phyloP scores from a whole-genome alignment of 64 coral and sea anemone species.

The Porites lutea region DNA sequence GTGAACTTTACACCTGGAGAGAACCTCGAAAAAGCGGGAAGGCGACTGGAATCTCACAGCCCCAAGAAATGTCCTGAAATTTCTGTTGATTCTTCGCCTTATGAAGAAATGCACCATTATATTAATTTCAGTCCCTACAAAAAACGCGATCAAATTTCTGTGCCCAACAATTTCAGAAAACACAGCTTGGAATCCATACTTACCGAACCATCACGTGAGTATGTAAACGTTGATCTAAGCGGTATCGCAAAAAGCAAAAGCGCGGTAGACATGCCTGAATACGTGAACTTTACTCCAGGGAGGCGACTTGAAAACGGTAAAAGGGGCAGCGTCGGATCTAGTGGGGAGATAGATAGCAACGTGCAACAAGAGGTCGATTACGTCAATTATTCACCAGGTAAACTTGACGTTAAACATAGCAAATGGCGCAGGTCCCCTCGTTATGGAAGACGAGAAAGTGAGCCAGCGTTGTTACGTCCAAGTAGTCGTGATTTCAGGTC shows the following conservation, averaged over 20 bases:
- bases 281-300: slow-evolving; percentile 72
- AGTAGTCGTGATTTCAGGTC: neutral
- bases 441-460: slow-evolving; percentile 52
- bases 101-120: slow-evolving; percentile 63
- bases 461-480: slow-evolving; percentile 25
- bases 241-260: slow-evolving; percentile 50
- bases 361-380: neutral
- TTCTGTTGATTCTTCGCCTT: neutral
- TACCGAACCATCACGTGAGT: slow-evolving; percentile 34
- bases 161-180: slow-evolving; percentile 46
- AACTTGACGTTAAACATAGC: neutral
- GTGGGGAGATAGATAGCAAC: neutral
- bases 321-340: neutral
- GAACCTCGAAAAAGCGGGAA: neutral
- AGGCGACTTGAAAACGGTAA: neutral
- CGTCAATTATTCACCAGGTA: neutral
- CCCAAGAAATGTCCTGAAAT: neutral
- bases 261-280: slow-evolving; percentile 50
- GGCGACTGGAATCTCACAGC: neutral
- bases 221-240: slow-evolving; percentile 72
- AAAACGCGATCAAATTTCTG: neutral
- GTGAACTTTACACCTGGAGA: slow-evolving; percentile 15
- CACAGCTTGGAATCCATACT: slow-evolving; percentile 3
- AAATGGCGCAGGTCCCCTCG: slow-evolving; percentile 8
- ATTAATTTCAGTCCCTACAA: slow-evolving; percentile 67